These are phyloP conservation scores for Euzophera pinguis DNA, from an alignment of 2,888 invertebrate species.

Conservation along the genomic window DNA sequence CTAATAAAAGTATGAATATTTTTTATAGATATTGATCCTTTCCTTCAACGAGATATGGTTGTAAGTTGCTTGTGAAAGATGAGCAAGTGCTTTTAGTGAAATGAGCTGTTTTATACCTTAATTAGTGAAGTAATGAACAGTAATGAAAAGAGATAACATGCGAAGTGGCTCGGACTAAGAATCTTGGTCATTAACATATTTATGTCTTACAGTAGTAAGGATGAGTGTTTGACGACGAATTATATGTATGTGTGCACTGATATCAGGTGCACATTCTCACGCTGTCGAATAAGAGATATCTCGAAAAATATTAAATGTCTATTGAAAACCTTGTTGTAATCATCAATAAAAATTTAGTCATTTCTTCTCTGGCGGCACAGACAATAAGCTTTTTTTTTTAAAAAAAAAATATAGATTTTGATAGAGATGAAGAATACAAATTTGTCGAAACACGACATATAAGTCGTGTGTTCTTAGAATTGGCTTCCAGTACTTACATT, in stretches of 20 bases:
- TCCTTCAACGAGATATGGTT: not conserved
- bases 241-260: not conserved
- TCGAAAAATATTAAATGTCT: too few relatives aligned
- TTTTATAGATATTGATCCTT: not conserved
- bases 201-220: not conserved
- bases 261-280: too few relatives aligned
- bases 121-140: slow-evolving; percentile 17
- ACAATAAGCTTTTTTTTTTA: too few relatives aligned
- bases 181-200: slow-evolving; percentile 4
- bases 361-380: too few relatives aligned
- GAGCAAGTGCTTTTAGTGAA: slow-evolving; percentile 6
- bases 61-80: not conserved
- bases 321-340: too few relatives aligned
- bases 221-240: not conserved
- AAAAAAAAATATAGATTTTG: too few relatives aligned
- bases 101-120: slow-evolving; percentile 18
- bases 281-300: too few relatives aligned
- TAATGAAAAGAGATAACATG: slow-evolving; percentile 17
- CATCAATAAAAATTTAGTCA: too few relatives aligned
- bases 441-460: too few relatives aligned
- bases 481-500: too few relatives aligned
- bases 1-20: not conserved
- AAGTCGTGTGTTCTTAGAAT: too few relatives aligned
- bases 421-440: too few relatives aligned
- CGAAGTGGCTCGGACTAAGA: slow-evolving; percentile 13